Evolutionary conservation across 1,140 invertebrate species (phyloP).

Genomic region (Antheraea pernyi): DNA sequence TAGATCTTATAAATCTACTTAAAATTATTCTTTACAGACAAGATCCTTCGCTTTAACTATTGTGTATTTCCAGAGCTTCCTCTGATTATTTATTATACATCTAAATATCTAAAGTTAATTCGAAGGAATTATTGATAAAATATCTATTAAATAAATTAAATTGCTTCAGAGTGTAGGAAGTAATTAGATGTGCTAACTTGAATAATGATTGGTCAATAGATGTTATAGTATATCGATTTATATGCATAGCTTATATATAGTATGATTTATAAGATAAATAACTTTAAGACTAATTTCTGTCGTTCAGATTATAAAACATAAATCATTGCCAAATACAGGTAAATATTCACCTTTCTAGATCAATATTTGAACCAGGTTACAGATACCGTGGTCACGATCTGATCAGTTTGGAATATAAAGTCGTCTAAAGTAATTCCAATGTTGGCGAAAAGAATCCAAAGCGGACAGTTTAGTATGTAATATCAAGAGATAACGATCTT

Average conservation of each 20-base stretch:
- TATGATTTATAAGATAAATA: not conserved
- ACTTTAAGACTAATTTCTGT: not conserved
- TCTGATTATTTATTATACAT: too few species aligned
- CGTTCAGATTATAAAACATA: not conserved
- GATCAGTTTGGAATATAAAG: not conserved
- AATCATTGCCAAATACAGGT: not conserved
- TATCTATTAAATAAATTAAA: too few species aligned
- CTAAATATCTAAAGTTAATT: too few species aligned
- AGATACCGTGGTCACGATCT: not conserved
- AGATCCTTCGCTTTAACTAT: too few species aligned
- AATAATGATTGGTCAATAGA: too few species aligned
- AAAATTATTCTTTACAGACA: too few species aligned
- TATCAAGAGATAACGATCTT: constrained; percentile 4
- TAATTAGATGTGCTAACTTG: too few species aligned
- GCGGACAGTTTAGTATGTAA: not conserved
- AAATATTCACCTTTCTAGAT: not conserved
- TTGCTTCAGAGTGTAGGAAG: too few species aligned
- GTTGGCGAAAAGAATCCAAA: constrained; percentile 4
- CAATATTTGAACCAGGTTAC: not conserved
- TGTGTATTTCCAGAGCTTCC: too few species aligned
- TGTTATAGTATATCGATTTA: too few species aligned
- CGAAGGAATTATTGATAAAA: too few species aligned
- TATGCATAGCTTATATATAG: not conserved
- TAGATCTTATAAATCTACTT: too few species aligned
- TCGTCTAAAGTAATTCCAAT: not conserved